Base-by-base conservation (phyloP, 2,888 invertebrate genomes). In the Cephalotes varians region DNA sequence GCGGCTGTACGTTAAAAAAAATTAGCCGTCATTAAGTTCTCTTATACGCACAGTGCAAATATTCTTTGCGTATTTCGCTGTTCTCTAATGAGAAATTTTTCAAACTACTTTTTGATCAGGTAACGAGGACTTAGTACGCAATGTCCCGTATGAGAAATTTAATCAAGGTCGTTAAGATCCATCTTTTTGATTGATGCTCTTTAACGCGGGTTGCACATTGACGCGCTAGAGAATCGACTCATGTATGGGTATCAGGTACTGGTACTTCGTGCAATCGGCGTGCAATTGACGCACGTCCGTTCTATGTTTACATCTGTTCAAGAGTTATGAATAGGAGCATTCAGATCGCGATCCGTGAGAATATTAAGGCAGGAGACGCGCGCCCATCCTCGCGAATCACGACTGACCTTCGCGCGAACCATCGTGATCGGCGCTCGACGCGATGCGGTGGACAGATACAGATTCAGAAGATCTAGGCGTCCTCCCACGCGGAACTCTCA, bases 81-180 rank as follows among this genome's bases (percentile, higher is more conserved):
- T 31, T 69, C 69, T 44, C 77, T 79, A 79, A 79, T 34, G 40
- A 79, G 34, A 47, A 4, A 69, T 69, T 79, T 79, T 79, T 79
- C 34, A 31, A 79, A 56, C 77, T 31, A 58, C 44, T 79, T 79
- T 56, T 25, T 18, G 69, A 67, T 69, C 51, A n/a, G 12, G 31
- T 21, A 47, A 56, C 40, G 21, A 58, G 56, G 60, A 25, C 40
- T 54, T 67, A 25, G 34, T 74, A 4, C 44, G 67, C 77, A 67
- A 56, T 77, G 67, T 67, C 54, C 67, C 67, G 54, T 4, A 44
- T 18, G 65, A 65, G 76, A 44, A 40, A 54, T 69, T 79, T 44
- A 47, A 67, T 69, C 77, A 79, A 79, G 77, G 69, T 58, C 69
- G 18, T 28, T 10, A 21, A 67, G 56, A 25, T 37, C 40, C 56